phyloP scores from a whole-genome alignment of 2,797 vertebrate genomes.

The Emys orbicularis region DNA sequence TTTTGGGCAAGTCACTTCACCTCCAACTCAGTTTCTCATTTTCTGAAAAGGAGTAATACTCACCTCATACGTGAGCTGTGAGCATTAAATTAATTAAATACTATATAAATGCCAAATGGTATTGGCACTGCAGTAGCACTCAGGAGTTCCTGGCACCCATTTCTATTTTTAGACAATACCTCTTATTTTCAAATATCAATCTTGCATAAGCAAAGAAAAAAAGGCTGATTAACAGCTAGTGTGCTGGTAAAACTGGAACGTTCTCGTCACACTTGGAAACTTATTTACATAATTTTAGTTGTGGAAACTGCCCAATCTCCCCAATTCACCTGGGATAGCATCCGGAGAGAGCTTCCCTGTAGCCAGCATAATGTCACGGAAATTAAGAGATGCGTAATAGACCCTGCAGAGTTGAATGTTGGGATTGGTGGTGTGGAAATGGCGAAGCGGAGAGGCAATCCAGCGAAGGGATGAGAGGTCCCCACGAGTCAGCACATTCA shows the following conservation, averaged over 20 bases:
- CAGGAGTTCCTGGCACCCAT: fast-evolving
- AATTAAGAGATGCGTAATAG: slow-evolving; percentile 95
- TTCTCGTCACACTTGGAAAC: background rate
- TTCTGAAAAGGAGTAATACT: background rate
- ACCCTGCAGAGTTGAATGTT: slow-evolving; percentile 86
- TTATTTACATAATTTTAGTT: background rate
- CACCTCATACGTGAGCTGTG: background rate
- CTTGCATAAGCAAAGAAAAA: background rate
- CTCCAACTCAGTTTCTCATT: background rate
- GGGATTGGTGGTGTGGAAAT: slow-evolving; percentile 77
- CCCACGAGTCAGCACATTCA: slow-evolving; percentile 93
- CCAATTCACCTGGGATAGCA: slow-evolving; percentile 92
- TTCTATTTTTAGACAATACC: background rate
- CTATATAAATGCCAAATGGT: background rate
- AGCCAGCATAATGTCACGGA: slow-evolving; percentile 97
- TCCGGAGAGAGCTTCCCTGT: slow-evolving; percentile 96
- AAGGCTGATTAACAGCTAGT: background rate
- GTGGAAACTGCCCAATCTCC: background rate
- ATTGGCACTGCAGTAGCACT: background rate
- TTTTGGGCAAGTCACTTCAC: background rate
- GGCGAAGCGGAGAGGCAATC: slow-evolving; percentile 91
- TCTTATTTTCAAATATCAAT: background rate
- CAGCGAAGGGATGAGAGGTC: slow-evolving; percentile 95
- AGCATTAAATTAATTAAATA: background rate
- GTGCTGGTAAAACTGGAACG: background rate